Evolutionary conservation across 2,888 invertebrate species (phyloP).

Genomic region (Thera obeliscata): DNA sequence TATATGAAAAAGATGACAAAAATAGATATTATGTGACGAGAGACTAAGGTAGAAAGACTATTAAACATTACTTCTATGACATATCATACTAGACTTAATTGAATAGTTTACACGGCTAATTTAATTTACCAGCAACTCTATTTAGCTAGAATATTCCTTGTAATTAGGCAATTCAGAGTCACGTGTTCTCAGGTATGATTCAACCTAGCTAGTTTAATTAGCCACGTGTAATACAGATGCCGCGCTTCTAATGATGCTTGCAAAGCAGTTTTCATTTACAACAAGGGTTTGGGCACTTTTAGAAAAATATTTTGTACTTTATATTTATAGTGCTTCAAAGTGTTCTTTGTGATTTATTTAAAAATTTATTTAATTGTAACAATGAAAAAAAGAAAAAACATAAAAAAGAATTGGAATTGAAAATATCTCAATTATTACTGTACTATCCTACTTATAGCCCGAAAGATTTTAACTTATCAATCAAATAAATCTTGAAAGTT

Average conservation of each 20-base stretch:
- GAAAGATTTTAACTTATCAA: too few species aligned
- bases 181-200: slow-evolving; percentile 50
- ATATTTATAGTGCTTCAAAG: too few species aligned
- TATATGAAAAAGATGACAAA: too few species aligned
- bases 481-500: too few species aligned
- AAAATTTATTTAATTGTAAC: too few species aligned
- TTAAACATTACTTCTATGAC: too few species aligned
- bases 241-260: slow-evolving; percentile 19
- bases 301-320: too few species aligned
- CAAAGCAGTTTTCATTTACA: slow-evolving; percentile 10
- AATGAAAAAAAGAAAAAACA: not conserved
- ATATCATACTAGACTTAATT: not conserved
- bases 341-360: not conserved
- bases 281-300: not conserved
- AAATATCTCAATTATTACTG: too few species aligned
- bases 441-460: too few species aligned
- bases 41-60: too few species aligned
- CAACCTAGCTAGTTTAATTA: slow-evolving; percentile 52
- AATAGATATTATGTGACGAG: too few species aligned
- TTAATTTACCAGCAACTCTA: slow-evolving; percentile 16
- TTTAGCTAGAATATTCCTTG: slow-evolving; percentile 26
- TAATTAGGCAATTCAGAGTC: slow-evolving; percentile 40
- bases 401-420: too few species aligned
- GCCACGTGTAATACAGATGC: slow-evolving; percentile 40
- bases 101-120: slow-evolving; percentile 9